These are phyloP conservation scores for Heterohyrax brucei DNA, from an alignment of 2,797 vertebrate genomes.

Conservation along the genomic window DNA sequence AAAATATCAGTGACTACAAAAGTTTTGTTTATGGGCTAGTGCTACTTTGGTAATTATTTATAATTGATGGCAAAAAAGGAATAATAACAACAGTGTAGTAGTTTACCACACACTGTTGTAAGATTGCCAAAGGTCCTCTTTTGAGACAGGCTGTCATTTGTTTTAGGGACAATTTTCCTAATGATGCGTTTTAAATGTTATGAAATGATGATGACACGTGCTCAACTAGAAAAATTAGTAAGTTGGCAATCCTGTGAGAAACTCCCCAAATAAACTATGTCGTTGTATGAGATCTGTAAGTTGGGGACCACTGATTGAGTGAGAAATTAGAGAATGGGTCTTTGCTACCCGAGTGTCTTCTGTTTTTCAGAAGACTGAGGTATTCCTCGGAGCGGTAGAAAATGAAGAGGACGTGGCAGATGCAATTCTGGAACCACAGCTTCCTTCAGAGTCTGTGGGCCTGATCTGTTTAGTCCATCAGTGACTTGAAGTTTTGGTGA, in stretches of 20 bases:
- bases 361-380: background rate
- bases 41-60: background rate
- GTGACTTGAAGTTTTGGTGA: slow-evolving; percentile 22
- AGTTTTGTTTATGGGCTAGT: background rate
- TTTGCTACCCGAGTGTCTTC: background rate
- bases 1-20: background rate
- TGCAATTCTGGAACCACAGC: background rate
- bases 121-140: background rate
- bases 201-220: background rate
- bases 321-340: background rate
- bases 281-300: background rate
- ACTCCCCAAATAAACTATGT: background rate
- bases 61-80: background rate
- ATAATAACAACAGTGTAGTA: background rate
- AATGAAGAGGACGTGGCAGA: background rate
- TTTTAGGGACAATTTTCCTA: background rate
- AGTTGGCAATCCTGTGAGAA: background rate
- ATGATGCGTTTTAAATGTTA: background rate
- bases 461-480: no score
- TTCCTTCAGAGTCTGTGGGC: background rate
- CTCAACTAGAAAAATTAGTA: background rate
- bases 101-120: background rate
- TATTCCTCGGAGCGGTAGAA: background rate
- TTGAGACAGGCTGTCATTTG: background rate
- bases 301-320: background rate